phyloP scores from a whole-genome alignment of 2,888 invertebrate species.

The Linyphia triangularis region DNA sequence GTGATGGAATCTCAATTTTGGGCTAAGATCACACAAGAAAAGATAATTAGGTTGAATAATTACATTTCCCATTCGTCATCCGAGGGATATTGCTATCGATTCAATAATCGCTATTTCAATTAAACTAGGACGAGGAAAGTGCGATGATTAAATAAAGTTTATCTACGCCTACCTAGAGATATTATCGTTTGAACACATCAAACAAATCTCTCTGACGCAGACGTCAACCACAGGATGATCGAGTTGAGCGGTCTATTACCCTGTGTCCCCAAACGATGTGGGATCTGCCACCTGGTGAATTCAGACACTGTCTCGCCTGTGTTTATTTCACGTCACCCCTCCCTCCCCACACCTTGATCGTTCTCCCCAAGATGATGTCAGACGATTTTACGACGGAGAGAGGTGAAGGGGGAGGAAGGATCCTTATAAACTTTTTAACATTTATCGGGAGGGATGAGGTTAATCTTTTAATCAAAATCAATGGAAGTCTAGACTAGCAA shows the following conservation, averaged over 20 bases:
- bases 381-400: neutral
- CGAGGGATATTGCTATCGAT: too few relatives aligned
- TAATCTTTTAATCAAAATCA: neutral
- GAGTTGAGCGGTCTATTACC: neutral
- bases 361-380: neutral
- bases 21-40: too few relatives aligned
- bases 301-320: slow-evolving; percentile 3
- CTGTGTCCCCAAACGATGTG: neutral
- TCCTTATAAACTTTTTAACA: neutral
- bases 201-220: neutral
- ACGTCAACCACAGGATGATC: neutral
- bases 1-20: too few relatives aligned
- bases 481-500: neutral
- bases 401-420: too few relatives aligned
- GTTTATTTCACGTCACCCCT: neutral
- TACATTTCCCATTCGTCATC: too few relatives aligned
- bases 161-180: neutral
- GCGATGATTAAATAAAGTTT: neutral
- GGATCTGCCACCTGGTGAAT: neutral
- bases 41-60: too few relatives aligned
- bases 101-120: neutral
- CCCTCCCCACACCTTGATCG: neutral
- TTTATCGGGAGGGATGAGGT: too few relatives aligned
- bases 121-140: neutral
- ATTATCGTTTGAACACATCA: neutral